Percentiles rank a stretch among this genome's conserved stretches.
Evolutionary conservation across 2,888 invertebrate species (phyloP).

Genomic region (Hermaeophaga mercurialis): DNA sequence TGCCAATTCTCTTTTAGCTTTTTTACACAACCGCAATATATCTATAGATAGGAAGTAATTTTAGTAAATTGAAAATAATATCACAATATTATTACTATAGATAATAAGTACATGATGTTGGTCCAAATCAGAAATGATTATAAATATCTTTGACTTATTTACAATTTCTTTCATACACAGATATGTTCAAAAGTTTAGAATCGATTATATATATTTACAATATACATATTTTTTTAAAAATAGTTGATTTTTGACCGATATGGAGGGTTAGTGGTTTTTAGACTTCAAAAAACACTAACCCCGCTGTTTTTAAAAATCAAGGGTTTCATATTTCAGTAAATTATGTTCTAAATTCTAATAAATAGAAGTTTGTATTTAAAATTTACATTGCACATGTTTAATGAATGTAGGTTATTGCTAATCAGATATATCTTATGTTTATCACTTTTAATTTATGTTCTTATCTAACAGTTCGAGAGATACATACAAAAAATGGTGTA

Average conservation of each 20-base stretch:
- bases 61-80: conserved; percentile 29
- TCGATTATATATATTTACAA: conserved; percentile 22
- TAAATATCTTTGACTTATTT: conserved; percentile 25
- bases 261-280: background rate
- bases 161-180: conserved; percentile 21
- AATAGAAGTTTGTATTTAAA: background rate
- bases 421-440: too few relatives aligned
- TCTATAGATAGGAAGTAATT: background rate
- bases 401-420: too few relatives aligned
- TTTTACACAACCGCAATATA: too few relatives aligned
- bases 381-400: background rate
- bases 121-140: conserved; percentile 36
- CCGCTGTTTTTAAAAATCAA: background rate
- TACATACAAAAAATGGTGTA: too few relatives aligned
- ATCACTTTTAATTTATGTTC: too few relatives aligned
- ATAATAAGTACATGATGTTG: conserved; percentile 35
- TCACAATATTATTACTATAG: conserved; percentile 37
- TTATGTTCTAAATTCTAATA: background rate
- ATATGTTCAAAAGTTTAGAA: conserved; percentile 22
- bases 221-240: conserved; percentile 7
- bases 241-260: background rate
- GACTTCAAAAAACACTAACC: background rate
- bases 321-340: background rate
- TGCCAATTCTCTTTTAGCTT: too few relatives aligned
- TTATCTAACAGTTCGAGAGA: too few relatives aligned